A percentile compares a stretch with the other conserved stretches of the same genome.
Evolutionary conservation across 2,888 invertebrate genomes (phyloP).

Genomic region (Lepidochrysops patricia): DNA sequence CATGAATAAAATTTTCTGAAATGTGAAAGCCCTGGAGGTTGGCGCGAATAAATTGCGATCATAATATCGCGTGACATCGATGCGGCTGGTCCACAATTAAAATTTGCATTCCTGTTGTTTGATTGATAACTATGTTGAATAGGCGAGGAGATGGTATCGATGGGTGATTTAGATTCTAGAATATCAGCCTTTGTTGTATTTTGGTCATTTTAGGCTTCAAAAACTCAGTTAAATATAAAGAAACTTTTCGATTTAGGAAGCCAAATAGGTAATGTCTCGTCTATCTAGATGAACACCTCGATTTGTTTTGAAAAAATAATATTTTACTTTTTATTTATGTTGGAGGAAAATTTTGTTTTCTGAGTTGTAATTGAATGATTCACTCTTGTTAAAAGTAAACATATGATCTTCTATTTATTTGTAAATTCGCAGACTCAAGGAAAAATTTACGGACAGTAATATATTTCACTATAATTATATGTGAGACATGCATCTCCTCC

Average conservation of each 20-base stretch:
- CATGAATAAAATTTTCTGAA: background rate
- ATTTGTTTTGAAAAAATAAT: background rate
- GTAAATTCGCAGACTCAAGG: background rate
- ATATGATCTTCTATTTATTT: slow-evolving; percentile 1
- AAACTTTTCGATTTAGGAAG: too few species aligned
- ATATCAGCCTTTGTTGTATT: background rate
- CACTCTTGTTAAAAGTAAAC: background rate
- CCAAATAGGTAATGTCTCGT: too few species aligned
- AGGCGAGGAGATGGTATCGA: slow-evolving; percentile 38
- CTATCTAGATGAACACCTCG: background rate
- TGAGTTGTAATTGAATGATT: background rate
- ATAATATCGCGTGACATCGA: slow-evolving; percentile 54
- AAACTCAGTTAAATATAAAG: background rate
- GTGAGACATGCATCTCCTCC: slow-evolving; percentile 45
- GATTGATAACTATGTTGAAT: slow-evolving; percentile 66
- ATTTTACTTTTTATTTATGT: background rate
- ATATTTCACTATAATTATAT: slow-evolving; percentile 26
- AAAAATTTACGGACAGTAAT: slow-evolving; percentile 5
- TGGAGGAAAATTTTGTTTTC: background rate
- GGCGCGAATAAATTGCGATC: slow-evolving; percentile 46
- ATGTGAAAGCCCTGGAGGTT: slow-evolving; percentile 4
- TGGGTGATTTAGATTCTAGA: background rate
- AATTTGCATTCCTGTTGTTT: slow-evolving; percentile 64
- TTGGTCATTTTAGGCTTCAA: background rate
- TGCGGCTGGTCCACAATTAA: slow-evolving; percentile 53